Percentiles rank a stretch among this genome's conserved stretches.
phyloP scores from a whole-genome alignment of 2,797 vertebrate species.

The Peromyscus aztecus region DNA sequence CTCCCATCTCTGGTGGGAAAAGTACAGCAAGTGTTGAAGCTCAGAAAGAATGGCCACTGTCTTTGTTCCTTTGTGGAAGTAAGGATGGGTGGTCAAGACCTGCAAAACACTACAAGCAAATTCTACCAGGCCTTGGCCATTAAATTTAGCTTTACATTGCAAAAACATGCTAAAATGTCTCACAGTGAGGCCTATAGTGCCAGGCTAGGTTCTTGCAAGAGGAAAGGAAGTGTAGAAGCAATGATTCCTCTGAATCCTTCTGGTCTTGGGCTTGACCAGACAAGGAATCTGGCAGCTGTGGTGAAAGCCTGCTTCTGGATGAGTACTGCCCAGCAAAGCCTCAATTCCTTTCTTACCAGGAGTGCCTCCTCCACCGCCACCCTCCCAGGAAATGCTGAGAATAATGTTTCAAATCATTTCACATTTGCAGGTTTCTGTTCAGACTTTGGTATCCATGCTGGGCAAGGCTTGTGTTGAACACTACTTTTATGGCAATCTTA shows the following conservation, averaged over 20 bases:
- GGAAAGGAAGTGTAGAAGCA: not conserved
- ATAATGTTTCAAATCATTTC: constrained; percentile 8
- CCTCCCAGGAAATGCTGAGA: not conserved
- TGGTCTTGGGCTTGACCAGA: not conserved
- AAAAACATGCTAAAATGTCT: not conserved
- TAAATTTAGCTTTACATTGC: not conserved
- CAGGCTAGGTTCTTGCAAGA: not conserved
- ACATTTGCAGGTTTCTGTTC: not conserved
- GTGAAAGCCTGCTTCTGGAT: not conserved
- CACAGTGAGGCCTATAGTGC: no score
- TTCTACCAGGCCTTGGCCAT: not conserved
- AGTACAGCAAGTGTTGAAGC: not conserved
- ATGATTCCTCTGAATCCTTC: not conserved
- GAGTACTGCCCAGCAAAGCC: not conserved
- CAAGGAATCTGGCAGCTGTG: not conserved
- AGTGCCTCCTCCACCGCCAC: not conserved
- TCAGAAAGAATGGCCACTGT: not conserved
- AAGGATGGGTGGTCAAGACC: not conserved
- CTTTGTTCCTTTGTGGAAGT: not conserved
- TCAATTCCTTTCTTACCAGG: not conserved
- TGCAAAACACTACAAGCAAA: not conserved
- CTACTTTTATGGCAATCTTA: constrained; percentile 26
- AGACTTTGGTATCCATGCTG: not conserved
- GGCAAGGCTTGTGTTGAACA: not conserved
- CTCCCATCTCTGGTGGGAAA: not conserved